Base-by-base conservation (phyloP, 2,113 vertebrate species). In the Plotosus lineatus region DNA sequence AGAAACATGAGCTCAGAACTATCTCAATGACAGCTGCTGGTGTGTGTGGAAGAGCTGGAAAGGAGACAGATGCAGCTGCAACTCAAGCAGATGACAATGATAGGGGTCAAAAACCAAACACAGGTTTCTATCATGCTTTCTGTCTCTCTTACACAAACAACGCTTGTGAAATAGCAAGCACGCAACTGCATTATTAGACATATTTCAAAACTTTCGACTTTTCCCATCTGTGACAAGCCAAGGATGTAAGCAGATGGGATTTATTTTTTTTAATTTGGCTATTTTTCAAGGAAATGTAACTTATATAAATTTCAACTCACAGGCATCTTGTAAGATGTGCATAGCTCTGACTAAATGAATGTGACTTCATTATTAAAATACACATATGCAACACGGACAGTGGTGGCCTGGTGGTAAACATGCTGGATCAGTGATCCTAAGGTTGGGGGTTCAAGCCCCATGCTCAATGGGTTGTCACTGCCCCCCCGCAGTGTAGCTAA, bases 11-110 rank as follows among this genome's bases (percentile, higher is more conserved):
- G 89, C 89, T 73, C 83, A 86, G 84, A 60, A 83, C 85, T 87
- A 89, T 89, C 85, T 82, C 8, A 56, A 80, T 85, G 89, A 91
- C 93, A 93, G 92, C 90, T 93, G 92, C 90, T 90, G 78, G 80
- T 87, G 58, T 82, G 33, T 80, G 78, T 78, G 26, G n/a, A 55
- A 53, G 69, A 31, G 63, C 10, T 65, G 42, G 77, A 73, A 81
- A 79, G 78, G 75, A 85, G 89, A 87, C 77, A 81, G 81, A 89
- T 91, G 89, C 91, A 93, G 92, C 90, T 93, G 92, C 89, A 90
- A 86, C 44, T 80, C 61, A 75, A 86, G 80, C 87, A 77, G 80
- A 90, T 90, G 78, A 86, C 58, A 84, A 85, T 88, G 90, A 90
- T 91, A 88, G 86, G 84, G 89, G 89, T 90, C 84, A 84, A 83